Evolutionary conservation across 2,888 invertebrate species (phyloP).

Genomic region (Rotaria macrura): DNA sequence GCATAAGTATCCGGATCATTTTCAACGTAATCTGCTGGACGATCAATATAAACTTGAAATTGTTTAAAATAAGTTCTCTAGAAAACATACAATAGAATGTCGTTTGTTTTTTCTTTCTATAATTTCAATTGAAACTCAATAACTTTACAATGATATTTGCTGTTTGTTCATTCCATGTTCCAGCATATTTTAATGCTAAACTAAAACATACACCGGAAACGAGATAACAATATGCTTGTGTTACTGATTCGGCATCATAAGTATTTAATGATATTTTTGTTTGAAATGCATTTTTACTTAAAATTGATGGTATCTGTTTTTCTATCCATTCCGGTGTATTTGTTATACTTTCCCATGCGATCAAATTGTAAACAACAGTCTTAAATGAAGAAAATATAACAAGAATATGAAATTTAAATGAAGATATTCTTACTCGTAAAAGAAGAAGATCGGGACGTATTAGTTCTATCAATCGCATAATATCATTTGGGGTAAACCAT

Average conservation of each 20-base stretch:
- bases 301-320: conserved; percentile 41
- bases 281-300: conserved; percentile 1
- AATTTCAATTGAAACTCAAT: not conserved
- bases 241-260: conserved; percentile 27
- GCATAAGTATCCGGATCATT: not conserved
- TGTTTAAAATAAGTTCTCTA: conserved; percentile 27
- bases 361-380: conserved; percentile 56
- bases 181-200: conserved; percentile 81
- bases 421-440: conserved; percentile 59
- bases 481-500: conserved; percentile 79
- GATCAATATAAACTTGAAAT: conserved; percentile 11
- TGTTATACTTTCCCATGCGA: conserved; percentile 74
- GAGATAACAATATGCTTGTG: conserved; percentile 87
- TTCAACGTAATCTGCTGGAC: not conserved
- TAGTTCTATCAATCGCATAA: conserved; percentile 76
- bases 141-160: conserved; percentile 59
- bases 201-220: conserved; percentile 86
- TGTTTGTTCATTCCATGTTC: conserved; percentile 71
- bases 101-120: too few species aligned
- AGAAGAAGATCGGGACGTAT: conserved; percentile 80
- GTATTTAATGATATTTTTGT: not conserved
- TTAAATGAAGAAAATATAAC: not conserved
- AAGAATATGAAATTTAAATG: too few species aligned
- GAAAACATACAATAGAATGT: not conserved
- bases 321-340: conserved; percentile 67